A percentile compares a stretch with the other conserved stretches of the same genome.
These are phyloP conservation scores for Pollachius pollachius DNA, from an alignment of 2,113 vertebrate species.

Conservation along the genomic window DNA sequence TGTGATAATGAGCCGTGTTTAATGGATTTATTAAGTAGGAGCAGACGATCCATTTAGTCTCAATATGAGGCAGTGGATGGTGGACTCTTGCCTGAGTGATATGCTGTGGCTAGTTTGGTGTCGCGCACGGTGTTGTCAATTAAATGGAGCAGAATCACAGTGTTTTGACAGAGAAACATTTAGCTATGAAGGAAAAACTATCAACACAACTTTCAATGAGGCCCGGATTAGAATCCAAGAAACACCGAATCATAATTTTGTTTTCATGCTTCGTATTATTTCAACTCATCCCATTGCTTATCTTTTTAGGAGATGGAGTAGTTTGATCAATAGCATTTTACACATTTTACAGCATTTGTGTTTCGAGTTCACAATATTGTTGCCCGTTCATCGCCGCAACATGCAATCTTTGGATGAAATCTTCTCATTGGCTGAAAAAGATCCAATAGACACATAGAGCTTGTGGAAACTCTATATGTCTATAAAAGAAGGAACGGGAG, in stretches of 20 bases:
- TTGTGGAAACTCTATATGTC: conserved; percentile 72
- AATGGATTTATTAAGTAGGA: conserved; percentile 31
- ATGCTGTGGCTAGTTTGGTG: too few relatives aligned
- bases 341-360: too few relatives aligned
- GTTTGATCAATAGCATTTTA: too few relatives aligned
- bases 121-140: background rate
- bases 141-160: background rate
- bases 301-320: too few relatives aligned
- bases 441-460: conserved; percentile 43
- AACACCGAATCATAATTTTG: too few relatives aligned
- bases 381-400: background rate
- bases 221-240: background rate
- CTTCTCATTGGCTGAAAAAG: conserved; percentile 22
- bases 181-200: background rate
- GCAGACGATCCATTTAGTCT: too few relatives aligned
- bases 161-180: background rate
- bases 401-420: conserved; percentile 15
- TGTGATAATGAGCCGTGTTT: conserved; percentile 66
- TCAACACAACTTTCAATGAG: background rate
- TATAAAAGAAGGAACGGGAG: conserved; percentile 65
- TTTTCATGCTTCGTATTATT: too few relatives aligned
- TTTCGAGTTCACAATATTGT: too few relatives aligned
- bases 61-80: too few relatives aligned
- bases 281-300: too few relatives aligned
- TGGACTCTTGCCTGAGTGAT: too few relatives aligned